Evolutionary conservation across 2,113 vertebrate genomes (phyloP), one percentile per base, ranked within the genome.

Genomic region (Datnioides undecimradiatus): DNA sequence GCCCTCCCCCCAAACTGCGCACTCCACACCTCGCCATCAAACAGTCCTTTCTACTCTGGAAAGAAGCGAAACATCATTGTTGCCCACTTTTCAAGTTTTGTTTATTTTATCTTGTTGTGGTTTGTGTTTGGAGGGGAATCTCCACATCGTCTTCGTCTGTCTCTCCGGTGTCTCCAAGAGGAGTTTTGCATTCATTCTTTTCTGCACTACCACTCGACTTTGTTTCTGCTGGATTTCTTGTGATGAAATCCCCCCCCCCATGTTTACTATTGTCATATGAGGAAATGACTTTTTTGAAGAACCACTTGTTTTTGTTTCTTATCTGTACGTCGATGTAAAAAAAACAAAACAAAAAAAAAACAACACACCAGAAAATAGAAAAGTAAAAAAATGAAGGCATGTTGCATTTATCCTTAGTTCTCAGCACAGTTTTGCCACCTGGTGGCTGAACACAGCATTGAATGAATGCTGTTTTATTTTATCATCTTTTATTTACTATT

Each of bases 151-250:
- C 71, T 40, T 77, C 16, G 67, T 86, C 31, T 3, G 72, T 86
- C 79, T 95, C 88, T 73, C 67, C 92, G 92, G 79, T 87, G 88
- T 88, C 49, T 89, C 77, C 71, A 45, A 57, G 64, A 78, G 93
- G 93, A 94, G 94, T 80, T 93, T 94, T 29, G 91, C 91, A 94
- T 92, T 95, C 93, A 82, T 79, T 82, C 19, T 70, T 95, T 95
- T 86, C 94, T 91, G 88, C 84, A 91, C 92, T 91, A 92, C 92
- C 88, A 90, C 88, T 89, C 88, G 77, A 89, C 79, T 91, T 94
- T 93, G 36, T 73, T 84, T 80, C 51, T 31, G 33, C 36, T 65
- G 72, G 83, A 76, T 90, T 90, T 88, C 73, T 59, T 52, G 71
- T 85, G 52, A 85, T 19, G 74, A 88, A 87, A 70, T 83, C 81